A percentile compares a stretch with the other conserved stretches of the same genome.
Evolutionary conservation across 2,888 invertebrate species (phyloP).

Genomic region (Morinoia aosen): DNA sequence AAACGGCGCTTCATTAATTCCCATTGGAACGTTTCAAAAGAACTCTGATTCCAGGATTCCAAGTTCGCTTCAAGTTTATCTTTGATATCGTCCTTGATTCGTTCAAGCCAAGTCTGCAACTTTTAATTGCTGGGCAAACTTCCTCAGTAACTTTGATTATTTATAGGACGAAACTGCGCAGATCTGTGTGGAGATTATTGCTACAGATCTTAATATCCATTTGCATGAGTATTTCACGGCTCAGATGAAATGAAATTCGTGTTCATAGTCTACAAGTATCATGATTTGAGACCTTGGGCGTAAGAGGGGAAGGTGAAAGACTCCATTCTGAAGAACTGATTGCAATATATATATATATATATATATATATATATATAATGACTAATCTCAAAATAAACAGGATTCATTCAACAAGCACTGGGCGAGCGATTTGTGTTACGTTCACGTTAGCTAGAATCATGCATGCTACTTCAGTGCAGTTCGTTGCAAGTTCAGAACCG

Average conservation of each 20-base stretch:
- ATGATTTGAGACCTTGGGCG: not conserved
- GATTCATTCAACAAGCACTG: not conserved
- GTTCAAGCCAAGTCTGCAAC: not conserved
- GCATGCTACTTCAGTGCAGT: too few species aligned
- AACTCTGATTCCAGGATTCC: constrained; percentile 28
- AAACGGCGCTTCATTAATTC: constrained; percentile 39
- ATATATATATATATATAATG: not conserved
- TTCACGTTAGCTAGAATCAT: not conserved
- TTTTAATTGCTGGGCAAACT: constrained; percentile 43
- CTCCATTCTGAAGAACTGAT: not conserved
- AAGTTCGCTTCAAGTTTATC: constrained; percentile 34
- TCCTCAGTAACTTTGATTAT: not conserved
- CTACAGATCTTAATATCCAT: not conserved
- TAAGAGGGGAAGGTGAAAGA: not conserved
- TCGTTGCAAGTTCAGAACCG: too few species aligned
- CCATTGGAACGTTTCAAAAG: constrained; percentile 22
- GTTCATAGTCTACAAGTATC: not conserved
- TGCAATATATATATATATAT: too few species aligned
- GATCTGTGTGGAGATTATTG: not conserved
- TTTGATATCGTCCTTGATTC: constrained; percentile 21
- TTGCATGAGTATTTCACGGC: not conserved
- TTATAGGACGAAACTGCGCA: not conserved
- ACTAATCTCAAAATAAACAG: not conserved
- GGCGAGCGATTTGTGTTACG: not conserved
- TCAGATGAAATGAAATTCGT: not conserved